Evolutionary conservation across 2,888 invertebrate species (phyloP), one percentile per base, ranked within the genome.

Genomic region (Copidosoma aretas): DNA sequence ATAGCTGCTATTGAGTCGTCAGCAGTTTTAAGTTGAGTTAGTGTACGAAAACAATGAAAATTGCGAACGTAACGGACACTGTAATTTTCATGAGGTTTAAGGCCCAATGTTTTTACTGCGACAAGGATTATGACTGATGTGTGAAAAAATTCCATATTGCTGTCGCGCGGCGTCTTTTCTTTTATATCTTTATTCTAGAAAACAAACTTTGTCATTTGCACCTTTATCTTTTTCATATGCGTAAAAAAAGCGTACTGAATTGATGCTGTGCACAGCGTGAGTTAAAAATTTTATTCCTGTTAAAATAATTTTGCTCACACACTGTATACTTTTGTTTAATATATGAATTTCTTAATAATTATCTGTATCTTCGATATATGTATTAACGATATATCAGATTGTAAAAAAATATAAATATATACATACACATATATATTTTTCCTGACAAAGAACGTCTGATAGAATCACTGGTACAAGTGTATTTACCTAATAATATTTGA

Each of bases 171-270:
- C 70, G 64, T 70, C 66, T 75, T 74, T 73, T 74, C 73, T 73
- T 73, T 74, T 46, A 73, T 72, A 71, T 76, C 72, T 73, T 76
- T 76, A 77, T 77, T 79, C 76, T 78, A 17, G 2, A 78, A 80
- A 79, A 75, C 77, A 77, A 81, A 79, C 77, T 77, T 78, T 72
- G 77, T 76, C 68, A 73, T 74, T 73, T 76, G 75, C 73, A 75
- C 75, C 77, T 74, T 73, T 75, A 71, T 67, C 58, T 66, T 68
- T 66, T 70, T 71, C 72, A 57, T 59, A 67, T 63, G 53, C 43
- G 14, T 46, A 17, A 15, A 12, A 14, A 46, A 17, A 62, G 71
- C 72, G 74, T 73, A 72, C 73, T 71, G 76, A 21, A 60, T 72
- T 32, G 68, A 70, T 71, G 73, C 73, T 70, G 73, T 72, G 76